Percentiles rank a stretch among this genome's conserved stretches.
Conservation (phyloP, 2,797 vertebrate species). For the Tapirus indicus region DNA sequence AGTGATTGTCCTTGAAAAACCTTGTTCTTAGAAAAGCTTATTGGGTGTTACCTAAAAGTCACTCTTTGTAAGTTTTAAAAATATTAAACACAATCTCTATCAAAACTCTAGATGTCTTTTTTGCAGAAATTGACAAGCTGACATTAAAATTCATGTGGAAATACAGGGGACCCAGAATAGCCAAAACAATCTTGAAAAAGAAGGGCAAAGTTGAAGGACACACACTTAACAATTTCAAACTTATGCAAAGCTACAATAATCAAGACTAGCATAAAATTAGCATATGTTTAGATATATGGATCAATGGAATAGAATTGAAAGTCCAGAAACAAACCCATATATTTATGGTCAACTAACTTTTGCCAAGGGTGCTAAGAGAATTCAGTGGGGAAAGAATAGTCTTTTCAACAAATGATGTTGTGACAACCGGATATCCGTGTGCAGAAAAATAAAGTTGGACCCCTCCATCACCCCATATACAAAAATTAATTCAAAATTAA, state of each 20-base stretch:
- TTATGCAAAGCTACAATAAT: slow-evolving; percentile 36
- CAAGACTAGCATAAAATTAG: slow-evolving; percentile 48
- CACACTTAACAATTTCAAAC: slow-evolving; percentile 31
- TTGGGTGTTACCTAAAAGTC: slow-evolving; percentile 16
- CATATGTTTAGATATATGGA: background rate
- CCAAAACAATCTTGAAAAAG: slow-evolving; percentile 46
- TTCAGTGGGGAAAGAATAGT: slow-evolving; percentile 6
- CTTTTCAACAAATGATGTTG: slow-evolving; percentile 8
- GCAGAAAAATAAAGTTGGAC: background rate
- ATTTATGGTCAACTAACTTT: slow-evolving; percentile 32
- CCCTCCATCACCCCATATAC: background rate
- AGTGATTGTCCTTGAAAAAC: slow-evolving; percentile 26
- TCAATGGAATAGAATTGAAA: slow-evolving; percentile 9
- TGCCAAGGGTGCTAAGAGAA: slow-evolving; percentile 24
- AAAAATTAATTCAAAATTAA: slow-evolving; percentile 41
- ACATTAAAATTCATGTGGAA: slow-evolving; percentile 63
- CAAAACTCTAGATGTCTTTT: background rate
- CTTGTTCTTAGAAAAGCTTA: slow-evolving; percentile 49
- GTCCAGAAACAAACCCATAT: slow-evolving; percentile 29
- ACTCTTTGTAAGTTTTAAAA: slow-evolving; percentile 39
- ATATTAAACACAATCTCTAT: background rate
- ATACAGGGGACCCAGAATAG: background rate
- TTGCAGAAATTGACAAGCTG: slow-evolving; percentile 35
- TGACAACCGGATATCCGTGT: background rate
- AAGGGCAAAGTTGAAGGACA: slow-evolving; percentile 7